Evolutionary conservation across 2,888 invertebrate genomes (phyloP).

Genomic region (Sicus ferrugineus): DNA sequence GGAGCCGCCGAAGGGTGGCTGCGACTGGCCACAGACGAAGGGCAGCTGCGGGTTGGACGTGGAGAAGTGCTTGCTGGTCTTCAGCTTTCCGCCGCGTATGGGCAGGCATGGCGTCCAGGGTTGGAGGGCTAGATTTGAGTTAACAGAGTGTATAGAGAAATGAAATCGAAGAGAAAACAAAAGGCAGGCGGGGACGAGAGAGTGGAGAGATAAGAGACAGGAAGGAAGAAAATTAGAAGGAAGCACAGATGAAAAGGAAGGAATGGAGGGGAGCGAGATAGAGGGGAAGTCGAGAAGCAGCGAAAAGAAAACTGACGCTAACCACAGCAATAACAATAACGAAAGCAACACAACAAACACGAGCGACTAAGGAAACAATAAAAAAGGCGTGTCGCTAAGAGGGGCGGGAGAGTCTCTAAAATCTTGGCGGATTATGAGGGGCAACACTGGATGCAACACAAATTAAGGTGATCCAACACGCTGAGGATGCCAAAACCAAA

Average conservation of each 20-base stretch:
- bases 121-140: constrained; percentile 59
- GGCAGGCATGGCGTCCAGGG: constrained; percentile 65
- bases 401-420: too few species aligned
- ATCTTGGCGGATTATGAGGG: too few species aligned
- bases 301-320: constrained; percentile 28
- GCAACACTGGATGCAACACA: too few species aligned
- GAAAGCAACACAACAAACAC: constrained; percentile 14
- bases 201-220: background rate
- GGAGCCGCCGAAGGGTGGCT: constrained; percentile 41
- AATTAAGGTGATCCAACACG: too few species aligned
- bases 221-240: constrained; percentile 4
- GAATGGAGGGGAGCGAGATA: constrained; percentile 18
- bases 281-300: constrained; percentile 33
- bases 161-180: constrained; percentile 53
- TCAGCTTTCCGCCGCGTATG: constrained; percentile 64
- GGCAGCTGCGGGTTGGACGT: constrained; percentile 65
- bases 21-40: constrained; percentile 54
- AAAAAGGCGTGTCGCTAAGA: too few species aligned
- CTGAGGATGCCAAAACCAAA: too few species aligned
- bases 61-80: constrained; percentile 65
- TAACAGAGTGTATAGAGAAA: constrained; percentile 51
- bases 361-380: too few species aligned
- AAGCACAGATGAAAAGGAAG: constrained; percentile 29
- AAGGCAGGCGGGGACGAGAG: constrained; percentile 38
- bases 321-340: constrained; percentile 21